Base-by-base conservation (phyloP, 2,888 invertebrate genomes). In the Argyresthia albistria region DNA sequence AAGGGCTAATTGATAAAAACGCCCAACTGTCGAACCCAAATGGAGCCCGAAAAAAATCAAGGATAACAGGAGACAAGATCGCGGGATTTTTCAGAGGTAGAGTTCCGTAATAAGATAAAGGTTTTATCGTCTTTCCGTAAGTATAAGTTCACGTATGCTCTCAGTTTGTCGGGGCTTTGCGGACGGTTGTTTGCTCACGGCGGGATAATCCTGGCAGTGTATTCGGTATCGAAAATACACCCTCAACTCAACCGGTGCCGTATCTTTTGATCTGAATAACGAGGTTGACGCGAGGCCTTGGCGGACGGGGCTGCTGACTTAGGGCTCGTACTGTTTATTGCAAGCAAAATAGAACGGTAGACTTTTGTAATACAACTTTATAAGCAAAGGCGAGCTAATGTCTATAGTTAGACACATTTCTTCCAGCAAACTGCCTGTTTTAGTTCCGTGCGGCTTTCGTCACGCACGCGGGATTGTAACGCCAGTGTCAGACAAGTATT, bases 111-210 rank as follows among this genome's bases (percentile, higher is more conserved):
- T 81, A 81, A 82, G 81, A 80, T 83, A 80, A 84, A 78, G 83
- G 82, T 76, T 76, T 83, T 83, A 82, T 77, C 78, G 70, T 73
- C 74, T 81, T 83, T 82, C 76, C 78, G 81, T 84, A 80, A 82
- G 74, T 73, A 74, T 75, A 25, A 80, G 77, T 75, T 77, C 73
- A 69, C 75, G 74, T 75, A 66, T 66, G 70, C 66, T 66, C 65
- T 64, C 69, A 63, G 69, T 67, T 65, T 63, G 66, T 58, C 61
- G 65, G 62, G 63, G 71, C 72, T 77, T 76, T 73, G 72, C 61
- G 73, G 72, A 69, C 74, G 69, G 65, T 65, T 83, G 80, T 83
- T 83, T 81, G 70, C 70, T 69, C 69, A 73, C 69, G 69, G 67
- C 66, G 65, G 76, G 81, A 83, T 84, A 75, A 86, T 84, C 82